phyloP scores from a whole-genome alignment of 2,113 vertebrate genomes.

The Gymnobelideus leadbeateri region DNA sequence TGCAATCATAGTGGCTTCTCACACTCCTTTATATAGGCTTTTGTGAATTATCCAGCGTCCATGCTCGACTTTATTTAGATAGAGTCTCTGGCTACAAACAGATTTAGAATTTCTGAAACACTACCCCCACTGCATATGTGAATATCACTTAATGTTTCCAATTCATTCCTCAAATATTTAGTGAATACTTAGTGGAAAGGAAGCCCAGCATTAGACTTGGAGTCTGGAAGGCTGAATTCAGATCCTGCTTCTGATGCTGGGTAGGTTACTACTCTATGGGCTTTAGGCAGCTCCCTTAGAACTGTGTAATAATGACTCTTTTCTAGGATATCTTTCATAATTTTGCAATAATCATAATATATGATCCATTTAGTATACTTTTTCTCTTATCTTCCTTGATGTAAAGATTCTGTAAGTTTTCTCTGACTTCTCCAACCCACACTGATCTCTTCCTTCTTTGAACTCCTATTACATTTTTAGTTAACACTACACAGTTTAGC shows the following conservation, averaged over 20 bases:
- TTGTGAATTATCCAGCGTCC: slow-evolving; percentile 52
- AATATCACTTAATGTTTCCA: background rate
- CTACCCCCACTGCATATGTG: background rate
- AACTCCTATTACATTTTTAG: background rate
- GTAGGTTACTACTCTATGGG: background rate
- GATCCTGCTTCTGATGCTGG: background rate
- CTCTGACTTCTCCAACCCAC: background rate
- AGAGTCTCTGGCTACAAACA: background rate
- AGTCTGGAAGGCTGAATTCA: background rate
- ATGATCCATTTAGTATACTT: background rate
- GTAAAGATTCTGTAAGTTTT: background rate
- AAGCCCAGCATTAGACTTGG: background rate
- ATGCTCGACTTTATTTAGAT: slow-evolving; percentile 19
- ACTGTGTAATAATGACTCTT: background rate
- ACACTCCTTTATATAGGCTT: background rate
- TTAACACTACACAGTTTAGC: background rate
- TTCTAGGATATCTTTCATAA: no score
- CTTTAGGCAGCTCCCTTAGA: background rate
- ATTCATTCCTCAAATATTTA: background rate
- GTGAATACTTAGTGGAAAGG: background rate
- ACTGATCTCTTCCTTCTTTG: background rate
- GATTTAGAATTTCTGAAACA: slow-evolving; percentile 13
- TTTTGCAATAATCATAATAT: no score
- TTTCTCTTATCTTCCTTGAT: background rate
- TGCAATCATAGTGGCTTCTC: background rate